Evolutionary conservation across 2,113 vertebrate species (phyloP).

Genomic region (Oreochromis spilurus): DNA sequence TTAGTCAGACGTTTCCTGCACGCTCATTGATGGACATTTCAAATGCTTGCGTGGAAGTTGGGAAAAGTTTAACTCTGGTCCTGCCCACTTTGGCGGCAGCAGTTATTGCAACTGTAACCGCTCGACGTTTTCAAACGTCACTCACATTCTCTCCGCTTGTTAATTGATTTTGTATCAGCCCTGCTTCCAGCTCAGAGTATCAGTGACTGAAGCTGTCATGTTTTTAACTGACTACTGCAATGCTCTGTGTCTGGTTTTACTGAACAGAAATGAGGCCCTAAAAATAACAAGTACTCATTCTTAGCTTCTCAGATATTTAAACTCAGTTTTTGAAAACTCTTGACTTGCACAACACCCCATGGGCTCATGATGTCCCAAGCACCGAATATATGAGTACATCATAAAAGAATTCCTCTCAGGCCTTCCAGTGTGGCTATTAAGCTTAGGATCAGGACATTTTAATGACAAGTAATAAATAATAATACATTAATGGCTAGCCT

Average conservation of each 20-base stretch:
- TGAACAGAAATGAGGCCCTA: background rate
- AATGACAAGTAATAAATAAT: background rate
- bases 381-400: background rate
- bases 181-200: background rate
- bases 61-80: background rate
- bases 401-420: background rate
- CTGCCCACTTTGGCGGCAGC: background rate
- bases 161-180: background rate
- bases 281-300: background rate
- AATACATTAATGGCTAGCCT: background rate
- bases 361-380: background rate
- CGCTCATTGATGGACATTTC: rapidly evolving
- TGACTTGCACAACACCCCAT: background rate
- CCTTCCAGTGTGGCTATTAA: background rate
- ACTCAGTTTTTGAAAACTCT: background rate
- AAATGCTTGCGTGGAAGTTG: background rate
- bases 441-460: background rate
- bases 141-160: background rate
- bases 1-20: background rate
- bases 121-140: background rate
- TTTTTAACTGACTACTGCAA: background rate
- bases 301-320: background rate
- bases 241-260: background rate
- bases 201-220: background rate
- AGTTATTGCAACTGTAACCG: background rate